Evolutionary conservation across 2,797 vertebrate genomes (phyloP).

Genomic region (Alcedo quadribrachys): DNA sequence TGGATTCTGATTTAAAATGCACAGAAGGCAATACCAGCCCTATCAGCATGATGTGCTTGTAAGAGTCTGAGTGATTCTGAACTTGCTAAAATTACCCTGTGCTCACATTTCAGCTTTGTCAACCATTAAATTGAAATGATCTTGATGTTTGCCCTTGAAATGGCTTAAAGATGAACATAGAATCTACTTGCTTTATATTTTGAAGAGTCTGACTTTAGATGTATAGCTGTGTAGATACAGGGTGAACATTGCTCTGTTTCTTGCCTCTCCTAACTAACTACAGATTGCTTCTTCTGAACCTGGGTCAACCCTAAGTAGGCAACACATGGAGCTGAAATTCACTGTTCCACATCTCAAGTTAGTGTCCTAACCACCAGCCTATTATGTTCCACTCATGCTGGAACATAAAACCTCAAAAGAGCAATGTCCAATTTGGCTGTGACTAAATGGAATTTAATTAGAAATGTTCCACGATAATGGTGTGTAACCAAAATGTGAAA

Average conservation of each 20-base stretch:
- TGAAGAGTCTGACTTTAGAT: background rate
- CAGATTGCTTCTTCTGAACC: background rate
- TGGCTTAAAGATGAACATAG: background rate
- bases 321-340: background rate
- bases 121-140: background rate
- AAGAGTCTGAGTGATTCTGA: background rate
- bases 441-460: background rate
- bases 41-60: background rate
- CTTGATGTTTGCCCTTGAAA: background rate
- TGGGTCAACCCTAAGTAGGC: background rate
- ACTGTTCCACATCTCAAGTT: background rate
- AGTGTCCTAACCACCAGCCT: background rate
- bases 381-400: background rate
- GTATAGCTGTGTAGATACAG: background rate
- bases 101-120: background rate
- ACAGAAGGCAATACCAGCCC: background rate
- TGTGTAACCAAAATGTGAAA: background rate
- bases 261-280: background rate
- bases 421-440: background rate
- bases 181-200: background rate
- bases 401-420: background rate
- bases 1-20: background rate
- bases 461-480: background rate
- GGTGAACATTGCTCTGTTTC: background rate
- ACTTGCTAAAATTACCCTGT: background rate